Conservation (phyloP, 2,888 invertebrate genomes). For the Pyrrhosoma nymphula region DNA sequence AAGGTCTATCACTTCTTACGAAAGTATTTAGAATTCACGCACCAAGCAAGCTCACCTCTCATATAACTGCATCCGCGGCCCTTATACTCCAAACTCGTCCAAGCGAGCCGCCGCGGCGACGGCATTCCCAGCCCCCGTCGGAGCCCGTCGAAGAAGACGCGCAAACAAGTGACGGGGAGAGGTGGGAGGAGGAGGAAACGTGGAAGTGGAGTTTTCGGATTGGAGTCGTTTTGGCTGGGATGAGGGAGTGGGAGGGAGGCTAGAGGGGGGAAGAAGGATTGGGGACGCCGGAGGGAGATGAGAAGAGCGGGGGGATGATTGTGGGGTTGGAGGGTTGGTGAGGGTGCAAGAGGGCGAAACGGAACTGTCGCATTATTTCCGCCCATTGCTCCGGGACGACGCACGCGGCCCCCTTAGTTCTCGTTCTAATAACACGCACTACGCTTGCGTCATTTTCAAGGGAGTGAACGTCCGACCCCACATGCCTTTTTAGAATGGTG, state of each 20-base stretch:
- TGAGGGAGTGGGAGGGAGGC: not conserved
- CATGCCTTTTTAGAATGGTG: not conserved
- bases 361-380: slow-evolving; percentile 18
- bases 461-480: not conserved
- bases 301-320: not conserved
- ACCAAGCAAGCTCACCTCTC: no score
- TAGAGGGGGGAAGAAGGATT: not conserved
- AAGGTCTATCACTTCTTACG: no score
- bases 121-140: no score
- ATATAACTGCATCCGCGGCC: no score
- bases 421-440: slow-evolving; percentile 41
- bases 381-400: slow-evolving; percentile 39
- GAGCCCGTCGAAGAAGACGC: no score
- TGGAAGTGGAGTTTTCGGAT: not conserved
- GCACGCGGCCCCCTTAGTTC: not conserved
- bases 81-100: no score
- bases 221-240: not conserved
- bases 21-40: no score
- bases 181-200: no score
- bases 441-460: slow-evolving; percentile 36
- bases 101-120: no score
- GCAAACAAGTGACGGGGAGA: no score
- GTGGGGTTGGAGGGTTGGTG: not conserved
- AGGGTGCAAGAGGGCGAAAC: not conserved
- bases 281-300: not conserved